These are phyloP conservation scores for Arctocebus calabarensis DNA, from an alignment of 2,797 vertebrate genomes.

Conservation along the genomic window DNA sequence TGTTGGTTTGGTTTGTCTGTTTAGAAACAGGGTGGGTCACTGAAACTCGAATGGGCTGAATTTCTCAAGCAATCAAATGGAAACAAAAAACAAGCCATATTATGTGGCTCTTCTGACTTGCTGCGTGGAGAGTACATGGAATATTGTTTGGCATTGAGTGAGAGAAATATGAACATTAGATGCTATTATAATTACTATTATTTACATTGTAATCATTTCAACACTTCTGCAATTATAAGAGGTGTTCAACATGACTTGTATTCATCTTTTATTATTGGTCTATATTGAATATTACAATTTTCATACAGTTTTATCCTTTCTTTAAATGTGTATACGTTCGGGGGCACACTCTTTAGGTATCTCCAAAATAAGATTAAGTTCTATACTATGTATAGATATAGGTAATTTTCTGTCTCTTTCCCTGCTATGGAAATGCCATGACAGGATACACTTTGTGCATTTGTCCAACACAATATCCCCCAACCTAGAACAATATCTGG, in stretches of 20 bases:
- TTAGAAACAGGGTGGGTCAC: not conserved
- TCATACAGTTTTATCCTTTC: too few relatives aligned
- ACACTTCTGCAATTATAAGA: not conserved
- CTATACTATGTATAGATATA: not conserved
- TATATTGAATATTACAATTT: too few relatives aligned
- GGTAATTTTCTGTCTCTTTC: not conserved
- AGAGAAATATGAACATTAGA: not conserved
- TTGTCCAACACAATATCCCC: not conserved
- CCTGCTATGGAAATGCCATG: not conserved
- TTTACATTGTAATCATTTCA: constrained; percentile 21
- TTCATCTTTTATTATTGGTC: too few relatives aligned
- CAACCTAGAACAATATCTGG: not conserved
- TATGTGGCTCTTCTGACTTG: not conserved
- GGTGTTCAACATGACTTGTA: too few relatives aligned
- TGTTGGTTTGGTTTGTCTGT: not conserved
- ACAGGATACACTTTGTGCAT: not conserved
- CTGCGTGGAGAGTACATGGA: not conserved
- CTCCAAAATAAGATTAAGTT: not conserved
- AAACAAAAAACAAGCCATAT: not conserved
- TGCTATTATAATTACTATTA: not conserved
- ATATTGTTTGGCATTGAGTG: not conserved
- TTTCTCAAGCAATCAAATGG: not conserved
- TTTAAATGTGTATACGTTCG: too few relatives aligned
- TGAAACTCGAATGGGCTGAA: not conserved
- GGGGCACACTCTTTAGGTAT: too few relatives aligned